Evolutionary conservation across 2,113 vertebrate species (phyloP), one percentile per base, ranked within the genome.

Genomic region (Nibea coibor): DNA sequence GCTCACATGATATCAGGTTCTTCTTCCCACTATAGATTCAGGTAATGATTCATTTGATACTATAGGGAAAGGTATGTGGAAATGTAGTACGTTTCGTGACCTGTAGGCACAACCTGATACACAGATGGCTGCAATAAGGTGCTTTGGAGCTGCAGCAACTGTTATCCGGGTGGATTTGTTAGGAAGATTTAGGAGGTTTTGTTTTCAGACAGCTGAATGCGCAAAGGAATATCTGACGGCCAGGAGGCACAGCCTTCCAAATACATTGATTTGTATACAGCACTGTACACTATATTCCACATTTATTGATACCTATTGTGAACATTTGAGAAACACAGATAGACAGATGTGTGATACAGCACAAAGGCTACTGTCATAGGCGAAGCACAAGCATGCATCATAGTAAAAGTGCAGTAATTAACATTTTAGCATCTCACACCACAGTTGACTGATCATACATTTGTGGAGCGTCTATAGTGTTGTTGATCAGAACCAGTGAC

Each of bases 121-220:
- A 70, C 2, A 66, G 17, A 24, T 77, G 59, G 50, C 42, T 78
- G 42, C 31, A 71, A 42, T 22, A 42, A 76, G 58, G n/a, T 77
- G n/a, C 3, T 65, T 24, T 6, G 57, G 28, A 57, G 70, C 20
- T 78, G 69, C 35, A 62, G 11, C 66, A 28, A 15, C 56, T 69
- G 24, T 48, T 19, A 53, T 54, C 26, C 22, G 20, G 14, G 10
- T 0, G n/a, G 20, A 67, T 53, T 58, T 54, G 35, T 71, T 58
- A 1, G n/a, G 19, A 53, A 57, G 19, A 74, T 17, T 84, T 56
- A 10, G 51, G 35, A 54, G 45, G 70, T 43, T 62, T 59, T 70
- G 50, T 65, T 69, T 63, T 62, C 19, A 56, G 53, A 43, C 50
- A 0, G 15, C 14, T 43, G 28, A 28, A 72, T 72, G 24, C 66